These are phyloP conservation scores for Catocala fraxini DNA, from an alignment of 2,888 invertebrate genomes.

Conservation along the genomic window DNA sequence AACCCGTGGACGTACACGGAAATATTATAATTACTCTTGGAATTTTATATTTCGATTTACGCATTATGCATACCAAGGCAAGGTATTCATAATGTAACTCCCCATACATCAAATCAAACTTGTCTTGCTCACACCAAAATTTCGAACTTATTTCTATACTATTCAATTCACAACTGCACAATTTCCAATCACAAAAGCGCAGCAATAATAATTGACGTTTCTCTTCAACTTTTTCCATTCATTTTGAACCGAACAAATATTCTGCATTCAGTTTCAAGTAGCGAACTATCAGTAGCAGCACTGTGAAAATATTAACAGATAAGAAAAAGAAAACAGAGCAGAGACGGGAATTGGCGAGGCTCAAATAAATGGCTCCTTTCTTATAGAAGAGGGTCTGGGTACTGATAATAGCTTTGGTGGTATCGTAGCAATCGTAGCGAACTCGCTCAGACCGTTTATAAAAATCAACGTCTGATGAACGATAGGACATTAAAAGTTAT, in stretches of 20 bases:
- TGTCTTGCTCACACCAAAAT: background rate
- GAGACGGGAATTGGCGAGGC: conserved; percentile 33
- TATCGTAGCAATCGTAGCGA: conserved; percentile 3
- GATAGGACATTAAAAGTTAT: conserved; percentile 8
- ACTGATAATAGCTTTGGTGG: conserved; percentile 52
- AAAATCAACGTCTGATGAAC: conserved; percentile 21
- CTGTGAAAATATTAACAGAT: conserved; percentile 29
- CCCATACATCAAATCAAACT: background rate
- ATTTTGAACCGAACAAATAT: conserved; percentile 16
- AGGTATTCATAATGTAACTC: too few species aligned
- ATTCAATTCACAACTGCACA: background rate
- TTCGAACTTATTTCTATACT: background rate
- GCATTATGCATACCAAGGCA: too few species aligned
- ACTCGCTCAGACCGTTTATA: conserved; percentile 9
- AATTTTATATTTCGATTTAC: too few species aligned
- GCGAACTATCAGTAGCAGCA: conserved; percentile 18
- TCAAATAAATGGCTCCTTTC: conserved; percentile 64
- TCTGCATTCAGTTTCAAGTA: conserved; percentile 20
- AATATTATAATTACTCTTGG: too few species aligned
- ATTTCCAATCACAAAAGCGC: conserved; percentile 16
- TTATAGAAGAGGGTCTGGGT: conserved; percentile 46
- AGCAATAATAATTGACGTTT: conserved; percentile 15
- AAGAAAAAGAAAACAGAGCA: conserved; percentile 43
- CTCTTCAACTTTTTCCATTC: conserved; percentile 15
- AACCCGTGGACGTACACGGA: too few species aligned